A percentile compares a stretch with the other conserved stretches of the same genome.
phyloP scores from a whole-genome alignment of 1,140 invertebrate species.

The Stegodyphus mimosarum region DNA sequence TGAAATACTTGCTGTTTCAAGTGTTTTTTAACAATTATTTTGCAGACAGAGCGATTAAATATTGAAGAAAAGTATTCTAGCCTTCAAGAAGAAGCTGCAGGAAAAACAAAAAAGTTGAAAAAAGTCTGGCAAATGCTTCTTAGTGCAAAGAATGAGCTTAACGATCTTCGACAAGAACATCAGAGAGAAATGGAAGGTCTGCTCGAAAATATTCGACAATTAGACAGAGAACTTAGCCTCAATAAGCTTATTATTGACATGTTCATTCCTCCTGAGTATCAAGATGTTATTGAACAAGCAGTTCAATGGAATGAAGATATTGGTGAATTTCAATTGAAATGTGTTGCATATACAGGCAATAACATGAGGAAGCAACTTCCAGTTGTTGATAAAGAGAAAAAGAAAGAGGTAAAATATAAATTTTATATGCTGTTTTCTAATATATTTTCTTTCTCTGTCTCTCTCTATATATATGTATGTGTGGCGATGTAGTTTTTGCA shows the following conservation, averaged over 20 bases:
- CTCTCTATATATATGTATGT: too few species aligned
- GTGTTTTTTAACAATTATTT: background rate
- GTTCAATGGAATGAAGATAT: constrained; percentile 98
- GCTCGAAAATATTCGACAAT: constrained; percentile 88
- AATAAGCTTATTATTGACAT: constrained; percentile 85
- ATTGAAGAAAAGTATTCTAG: constrained; percentile 96
- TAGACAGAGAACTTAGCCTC: constrained; percentile 90
- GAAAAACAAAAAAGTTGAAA: constrained; percentile 93
- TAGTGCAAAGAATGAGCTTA: constrained; percentile 85
- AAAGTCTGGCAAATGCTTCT: constrained; percentile 85
- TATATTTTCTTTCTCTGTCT: too few species aligned
- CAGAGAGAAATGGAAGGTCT: constrained; percentile 96
- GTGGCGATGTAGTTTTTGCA: too few species aligned
- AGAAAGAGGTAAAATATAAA: constrained; percentile 51
- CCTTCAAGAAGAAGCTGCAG: constrained; percentile 91
- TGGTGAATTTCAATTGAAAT: constrained; percentile 97
- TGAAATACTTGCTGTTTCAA: background rate
- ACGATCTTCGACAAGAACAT: constrained; percentile 91
- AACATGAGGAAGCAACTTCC: constrained; percentile 79
- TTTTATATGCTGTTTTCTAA: background rate
- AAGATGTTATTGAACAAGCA: constrained; percentile 91
- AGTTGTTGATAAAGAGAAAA: constrained; percentile 52
- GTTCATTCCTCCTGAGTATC: constrained; percentile 93
- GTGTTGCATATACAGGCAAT: constrained; percentile 98
- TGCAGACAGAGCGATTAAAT: constrained; percentile 87